phyloP scores from a whole-genome alignment of 1,140 invertebrate species.

The Calosoma granatense region DNA sequence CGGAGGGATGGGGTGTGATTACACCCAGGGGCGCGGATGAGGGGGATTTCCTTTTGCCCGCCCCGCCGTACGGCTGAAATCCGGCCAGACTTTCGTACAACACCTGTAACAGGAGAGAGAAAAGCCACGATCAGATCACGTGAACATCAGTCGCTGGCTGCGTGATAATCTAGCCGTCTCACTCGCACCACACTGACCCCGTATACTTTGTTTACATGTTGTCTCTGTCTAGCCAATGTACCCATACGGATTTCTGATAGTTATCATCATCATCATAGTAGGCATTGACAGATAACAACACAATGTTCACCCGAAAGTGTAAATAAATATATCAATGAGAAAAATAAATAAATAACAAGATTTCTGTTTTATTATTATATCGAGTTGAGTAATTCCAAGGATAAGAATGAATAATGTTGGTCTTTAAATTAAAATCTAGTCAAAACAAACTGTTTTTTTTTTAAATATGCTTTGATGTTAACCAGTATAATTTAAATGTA shows the following conservation, averaged over 20 bases:
- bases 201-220: background rate
- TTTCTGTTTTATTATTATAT: too few relatives aligned
- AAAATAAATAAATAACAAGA: too few relatives aligned
- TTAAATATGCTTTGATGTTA: too few relatives aligned
- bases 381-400: too few relatives aligned
- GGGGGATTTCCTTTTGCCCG: conserved; percentile 10
- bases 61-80: background rate
- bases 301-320: too few relatives aligned
- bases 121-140: conserved; percentile 27
- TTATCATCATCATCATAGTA: background rate
- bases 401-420: too few relatives aligned
- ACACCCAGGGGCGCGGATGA: conserved; percentile 21
- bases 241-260: background rate
- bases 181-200: conserved; percentile 15
- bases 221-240: background rate
- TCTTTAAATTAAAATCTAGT: too few relatives aligned
- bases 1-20: conserved; percentile 46
- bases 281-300: background rate
- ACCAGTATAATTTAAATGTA: too few relatives aligned
- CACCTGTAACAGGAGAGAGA: conserved; percentile 34
- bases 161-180: conserved; percentile 32
- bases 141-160: conserved; percentile 30
- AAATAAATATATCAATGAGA: too few relatives aligned
- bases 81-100: background rate
- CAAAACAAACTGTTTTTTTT: too few relatives aligned